These are phyloP conservation scores for Sesia bembeciformis DNA, from an alignment of 2,888 invertebrate genomes.

Conservation along the genomic window DNA sequence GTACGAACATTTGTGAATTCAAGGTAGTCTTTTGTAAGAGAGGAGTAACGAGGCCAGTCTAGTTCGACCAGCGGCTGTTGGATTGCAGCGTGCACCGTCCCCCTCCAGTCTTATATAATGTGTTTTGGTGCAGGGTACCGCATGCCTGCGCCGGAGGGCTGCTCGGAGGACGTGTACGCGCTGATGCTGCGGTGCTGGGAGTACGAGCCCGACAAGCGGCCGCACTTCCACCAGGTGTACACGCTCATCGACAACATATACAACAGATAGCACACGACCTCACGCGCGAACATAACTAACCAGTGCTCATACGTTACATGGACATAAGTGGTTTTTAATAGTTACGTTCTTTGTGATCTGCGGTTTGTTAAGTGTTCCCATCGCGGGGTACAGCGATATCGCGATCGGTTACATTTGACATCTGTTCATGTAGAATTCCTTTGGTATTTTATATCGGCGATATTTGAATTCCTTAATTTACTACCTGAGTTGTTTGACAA, in stretches of 20 bases:
- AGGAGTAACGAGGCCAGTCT: too few relatives aligned
- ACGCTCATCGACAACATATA: slow-evolving; percentile 82
- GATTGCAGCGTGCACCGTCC: too few relatives aligned
- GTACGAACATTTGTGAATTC: too few relatives aligned
- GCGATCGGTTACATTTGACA: neutral
- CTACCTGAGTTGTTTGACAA: too few relatives aligned
- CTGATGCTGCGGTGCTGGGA: slow-evolving; percentile 96
- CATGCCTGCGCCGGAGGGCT: slow-evolving; percentile 93
- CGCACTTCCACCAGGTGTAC: slow-evolving; percentile 92
- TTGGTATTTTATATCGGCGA: too few relatives aligned
- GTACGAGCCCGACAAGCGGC: slow-evolving; percentile 91
- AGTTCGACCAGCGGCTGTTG: too few relatives aligned
- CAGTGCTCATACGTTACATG: too few relatives aligned
- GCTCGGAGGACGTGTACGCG: slow-evolving; percentile 91
- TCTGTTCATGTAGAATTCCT: too few relatives aligned
- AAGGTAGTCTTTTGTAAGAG: too few relatives aligned
- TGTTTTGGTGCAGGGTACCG: slow-evolving; percentile 81
- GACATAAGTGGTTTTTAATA: too few relatives aligned
- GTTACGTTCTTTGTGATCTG: neutral
- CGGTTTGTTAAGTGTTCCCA: neutral
- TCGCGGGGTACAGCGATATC: neutral
- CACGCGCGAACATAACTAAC: neutral
- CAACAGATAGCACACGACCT: slow-evolving; percentile 36
- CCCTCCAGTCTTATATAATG: neutral
- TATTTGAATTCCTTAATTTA: too few relatives aligned